These are phyloP conservation scores for Acanthosepion lycidas DNA, from an alignment of 2,888 invertebrate genomes.

Conservation along the genomic window DNA sequence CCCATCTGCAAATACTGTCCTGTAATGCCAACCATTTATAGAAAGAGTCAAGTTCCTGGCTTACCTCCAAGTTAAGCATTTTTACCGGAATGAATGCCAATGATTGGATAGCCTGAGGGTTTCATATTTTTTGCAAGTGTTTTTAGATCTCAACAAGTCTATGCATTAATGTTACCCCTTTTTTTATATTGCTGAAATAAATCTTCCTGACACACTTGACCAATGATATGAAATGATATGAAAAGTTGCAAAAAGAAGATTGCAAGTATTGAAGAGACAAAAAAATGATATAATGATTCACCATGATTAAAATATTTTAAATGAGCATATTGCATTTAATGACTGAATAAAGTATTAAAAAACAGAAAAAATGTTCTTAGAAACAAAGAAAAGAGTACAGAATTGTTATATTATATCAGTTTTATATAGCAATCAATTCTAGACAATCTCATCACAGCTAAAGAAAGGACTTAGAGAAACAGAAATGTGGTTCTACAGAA, in stretches of 20 bases:
- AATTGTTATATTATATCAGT: too few species aligned
- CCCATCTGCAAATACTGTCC: constrained; percentile 33
- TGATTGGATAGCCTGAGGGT: neutral
- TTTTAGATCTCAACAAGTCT: neutral
- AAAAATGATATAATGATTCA: too few species aligned
- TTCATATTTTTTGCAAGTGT: neutral
- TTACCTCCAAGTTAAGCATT: constrained; percentile 20
- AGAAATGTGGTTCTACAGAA: too few species aligned
- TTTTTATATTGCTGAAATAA: neutral
- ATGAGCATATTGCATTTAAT: too few species aligned
- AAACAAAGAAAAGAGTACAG: too few species aligned
- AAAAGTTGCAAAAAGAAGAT: neutral
- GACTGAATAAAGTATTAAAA: too few species aligned
- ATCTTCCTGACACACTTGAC: neutral
- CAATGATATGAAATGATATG: neutral
- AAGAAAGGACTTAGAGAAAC: too few species aligned
- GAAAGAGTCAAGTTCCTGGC: constrained; percentile 21
- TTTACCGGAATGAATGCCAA: neutral
- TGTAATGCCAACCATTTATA: constrained; percentile 33
- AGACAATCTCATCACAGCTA: too few species aligned
- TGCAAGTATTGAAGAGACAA: too few species aligned
- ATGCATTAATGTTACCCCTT: neutral
- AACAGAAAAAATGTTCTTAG: too few species aligned
- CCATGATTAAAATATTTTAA: too few species aligned
- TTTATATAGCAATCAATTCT: too few species aligned